Evolutionary conservation across 2,797 vertebrate species (phyloP).

Genomic region (Sebastes diaconus): DNA sequence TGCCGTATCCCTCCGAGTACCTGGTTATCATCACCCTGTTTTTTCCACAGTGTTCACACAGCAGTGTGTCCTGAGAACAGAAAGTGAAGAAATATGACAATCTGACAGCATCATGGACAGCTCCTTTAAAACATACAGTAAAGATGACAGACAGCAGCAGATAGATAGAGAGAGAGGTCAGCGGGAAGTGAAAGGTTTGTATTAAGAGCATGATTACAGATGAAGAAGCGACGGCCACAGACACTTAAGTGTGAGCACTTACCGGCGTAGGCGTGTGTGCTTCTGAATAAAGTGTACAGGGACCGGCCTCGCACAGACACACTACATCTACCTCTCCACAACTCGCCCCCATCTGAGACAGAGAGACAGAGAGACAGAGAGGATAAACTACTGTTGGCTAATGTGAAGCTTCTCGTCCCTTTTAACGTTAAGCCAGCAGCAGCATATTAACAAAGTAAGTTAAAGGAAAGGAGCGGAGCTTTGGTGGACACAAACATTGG

Average conservation of each 20-base stretch:
- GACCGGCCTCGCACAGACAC: constrained; percentile 75
- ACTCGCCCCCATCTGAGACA: constrained; percentile 73
- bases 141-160: background rate
- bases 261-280: constrained; percentile 69
- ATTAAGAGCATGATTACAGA: constrained; percentile 38
- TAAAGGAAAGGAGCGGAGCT: background rate
- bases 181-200: background rate
- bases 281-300: constrained; percentile 72
- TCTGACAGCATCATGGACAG: background rate
- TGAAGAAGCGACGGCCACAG: constrained; percentile 32
- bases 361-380: constrained; percentile 22
- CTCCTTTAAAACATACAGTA: background rate
- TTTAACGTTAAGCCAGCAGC: constrained; percentile 25
- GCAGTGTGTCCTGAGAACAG: constrained; percentile 59
- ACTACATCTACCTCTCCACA: constrained; percentile 60
- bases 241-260: constrained; percentile 61
- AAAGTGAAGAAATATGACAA: background rate
- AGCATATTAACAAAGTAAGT: background rate
- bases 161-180: background rate
- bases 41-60: constrained; percentile 78
- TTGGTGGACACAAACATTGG: background rate
- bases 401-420: background rate
- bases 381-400: constrained; percentile 38
- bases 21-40: constrained; percentile 73
- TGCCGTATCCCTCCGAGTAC: constrained; percentile 84